These are phyloP conservation scores for Melanerpes aurifrons DNA, from an alignment of 2,113 vertebrate genomes.

Conservation along the genomic window DNA sequence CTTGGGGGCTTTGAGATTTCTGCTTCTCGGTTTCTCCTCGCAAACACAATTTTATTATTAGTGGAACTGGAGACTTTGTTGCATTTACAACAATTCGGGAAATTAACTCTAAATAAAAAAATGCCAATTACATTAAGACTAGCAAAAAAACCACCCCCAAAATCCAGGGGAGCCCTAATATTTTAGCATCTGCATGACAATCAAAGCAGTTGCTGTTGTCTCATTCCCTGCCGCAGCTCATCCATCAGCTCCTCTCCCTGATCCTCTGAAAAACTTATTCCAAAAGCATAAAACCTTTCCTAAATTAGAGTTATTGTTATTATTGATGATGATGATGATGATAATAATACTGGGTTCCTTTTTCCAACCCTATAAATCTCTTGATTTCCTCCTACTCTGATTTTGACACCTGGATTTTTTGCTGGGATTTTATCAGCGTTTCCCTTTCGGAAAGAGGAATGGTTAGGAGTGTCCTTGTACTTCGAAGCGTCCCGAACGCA, in stretches of 20 bases:
- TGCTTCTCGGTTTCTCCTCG: background rate
- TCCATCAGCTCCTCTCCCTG: background rate
- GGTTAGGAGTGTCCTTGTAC: background rate
- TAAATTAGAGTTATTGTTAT: background rate
- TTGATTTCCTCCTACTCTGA: background rate
- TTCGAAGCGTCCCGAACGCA: background rate
- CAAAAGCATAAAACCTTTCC: background rate
- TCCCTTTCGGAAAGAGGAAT: background rate
- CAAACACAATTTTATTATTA: background rate
- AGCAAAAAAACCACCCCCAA: background rate
- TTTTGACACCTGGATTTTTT: background rate
- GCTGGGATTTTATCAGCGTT: background rate
- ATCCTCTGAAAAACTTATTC: rapidly evolving
- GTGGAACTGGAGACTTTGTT: background rate
- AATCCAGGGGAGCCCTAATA: background rate
- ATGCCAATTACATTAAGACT: background rate
- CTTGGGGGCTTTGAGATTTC: background rate
- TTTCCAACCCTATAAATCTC: background rate
- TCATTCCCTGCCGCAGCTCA: background rate
- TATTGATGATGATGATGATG: no score
- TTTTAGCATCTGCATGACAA: background rate
- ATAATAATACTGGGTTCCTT: no score
- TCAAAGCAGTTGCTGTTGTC: background rate
- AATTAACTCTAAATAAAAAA: background rate
- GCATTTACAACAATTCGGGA: background rate